A percentile compares a stretch with the other conserved stretches of the same genome.
phyloP scores from a whole-genome alignment of 2,797 vertebrate species.

The Fringilla coelebs region DNA sequence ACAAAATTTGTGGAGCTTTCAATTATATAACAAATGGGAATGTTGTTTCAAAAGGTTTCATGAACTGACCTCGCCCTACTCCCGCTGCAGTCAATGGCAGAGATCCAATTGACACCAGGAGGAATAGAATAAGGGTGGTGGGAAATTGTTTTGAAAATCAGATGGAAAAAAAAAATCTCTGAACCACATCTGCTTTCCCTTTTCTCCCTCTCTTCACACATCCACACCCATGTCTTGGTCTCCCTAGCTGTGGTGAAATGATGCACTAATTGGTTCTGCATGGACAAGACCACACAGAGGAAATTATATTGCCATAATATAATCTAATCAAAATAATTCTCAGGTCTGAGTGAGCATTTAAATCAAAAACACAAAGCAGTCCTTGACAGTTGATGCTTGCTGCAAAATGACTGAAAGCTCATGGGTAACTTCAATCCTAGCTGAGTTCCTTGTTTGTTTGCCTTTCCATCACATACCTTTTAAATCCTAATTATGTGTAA shows the following conservation, averaged over 20 bases:
- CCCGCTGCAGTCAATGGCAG: not conserved
- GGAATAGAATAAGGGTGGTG: not conserved
- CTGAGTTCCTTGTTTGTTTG: not conserved
- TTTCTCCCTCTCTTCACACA: not conserved
- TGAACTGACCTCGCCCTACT: not conserved
- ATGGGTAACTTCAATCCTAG: conserved; percentile 27
- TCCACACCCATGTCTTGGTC: not conserved
- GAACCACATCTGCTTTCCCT: conserved; percentile 16
- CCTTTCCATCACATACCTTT: conserved; percentile 31
- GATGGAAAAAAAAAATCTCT: not conserved
- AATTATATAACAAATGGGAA: not conserved
- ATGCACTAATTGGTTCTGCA: conserved; percentile 13
- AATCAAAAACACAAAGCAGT: not conserved
- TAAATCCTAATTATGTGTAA: conserved; percentile 59
- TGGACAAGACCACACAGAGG: not conserved
- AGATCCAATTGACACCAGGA: not conserved
- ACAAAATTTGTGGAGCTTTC: not conserved
- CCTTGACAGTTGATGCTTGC: conserved; percentile 9
- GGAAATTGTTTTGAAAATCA: not conserved
- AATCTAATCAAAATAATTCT: conserved; percentile 46
- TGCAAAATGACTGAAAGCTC: conserved; percentile 29
- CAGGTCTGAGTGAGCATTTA: not conserved
- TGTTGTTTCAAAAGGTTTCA: not conserved
- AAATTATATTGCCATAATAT: not conserved
- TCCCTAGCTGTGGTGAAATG: not conserved